phyloP scores from a whole-genome alignment of 2,113 vertebrate genomes.

The Eptesicus fuscus region DNA sequence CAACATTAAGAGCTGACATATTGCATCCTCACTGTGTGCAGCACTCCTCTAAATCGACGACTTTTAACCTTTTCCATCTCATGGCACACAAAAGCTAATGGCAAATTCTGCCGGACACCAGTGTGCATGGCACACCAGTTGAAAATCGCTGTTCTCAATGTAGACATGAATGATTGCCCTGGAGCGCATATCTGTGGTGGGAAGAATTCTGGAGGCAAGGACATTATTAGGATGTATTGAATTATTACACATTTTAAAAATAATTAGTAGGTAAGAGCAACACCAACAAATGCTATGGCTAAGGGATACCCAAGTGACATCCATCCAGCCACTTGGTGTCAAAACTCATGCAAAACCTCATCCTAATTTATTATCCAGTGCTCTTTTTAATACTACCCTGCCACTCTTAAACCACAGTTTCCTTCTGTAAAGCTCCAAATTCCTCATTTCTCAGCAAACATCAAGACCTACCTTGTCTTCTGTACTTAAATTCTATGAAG shows the following conservation, averaged over 20 bases:
- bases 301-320: background rate
- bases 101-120: background rate
- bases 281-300: background rate
- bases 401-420: background rate
- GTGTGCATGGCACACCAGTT: background rate
- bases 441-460: conserved; percentile 9
- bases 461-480: background rate
- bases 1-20: background rate
- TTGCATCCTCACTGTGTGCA: background rate
- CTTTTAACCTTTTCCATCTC: background rate
- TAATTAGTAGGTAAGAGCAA: background rate
- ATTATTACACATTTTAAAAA: conserved; percentile 10
- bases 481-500: background rate
- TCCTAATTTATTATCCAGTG: background rate
- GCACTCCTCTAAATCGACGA: background rate
- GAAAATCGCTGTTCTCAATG: background rate
- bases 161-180: background rate
- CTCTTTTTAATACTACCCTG: background rate
- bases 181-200: background rate
- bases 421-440: background rate
- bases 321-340: background rate
- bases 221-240: background rate
- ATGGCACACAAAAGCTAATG: background rate
- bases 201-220: background rate
- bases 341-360: background rate